Evolutionary conservation across 2,797 vertebrate genomes (phyloP).

Genomic region (Epinephelus awoara): DNA sequence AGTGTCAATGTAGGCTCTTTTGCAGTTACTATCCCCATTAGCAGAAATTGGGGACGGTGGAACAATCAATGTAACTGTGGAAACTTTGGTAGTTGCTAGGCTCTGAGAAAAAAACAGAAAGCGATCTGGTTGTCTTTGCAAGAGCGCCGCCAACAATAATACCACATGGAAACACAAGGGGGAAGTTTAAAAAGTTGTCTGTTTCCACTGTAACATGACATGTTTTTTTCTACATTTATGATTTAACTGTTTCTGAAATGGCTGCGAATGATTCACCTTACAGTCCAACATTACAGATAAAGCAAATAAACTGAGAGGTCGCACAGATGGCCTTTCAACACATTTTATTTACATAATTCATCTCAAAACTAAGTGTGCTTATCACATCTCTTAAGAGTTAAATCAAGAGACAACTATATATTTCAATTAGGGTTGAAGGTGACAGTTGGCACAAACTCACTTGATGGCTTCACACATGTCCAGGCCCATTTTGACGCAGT

Average conservation of each 20-base stretch:
- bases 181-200: too few species aligned
- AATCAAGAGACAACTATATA: neutral
- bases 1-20: too few species aligned
- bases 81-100: too few species aligned
- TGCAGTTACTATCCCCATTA: too few species aligned
- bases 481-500: slow-evolving; percentile 99
- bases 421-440: neutral
- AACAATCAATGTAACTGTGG: too few species aligned
- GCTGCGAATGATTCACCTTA: neutral
- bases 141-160: too few species aligned
- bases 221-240: neutral
- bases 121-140: too few species aligned
- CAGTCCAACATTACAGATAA: neutral
- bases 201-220: neutral
- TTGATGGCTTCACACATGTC: slow-evolving; percentile 99
- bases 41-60: too few species aligned
- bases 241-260: neutral
- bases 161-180: too few species aligned
- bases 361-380: neutral
- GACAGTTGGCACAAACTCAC: slow-evolving; percentile 83
- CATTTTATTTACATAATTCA: neutral
- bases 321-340: slow-evolving; percentile 2
- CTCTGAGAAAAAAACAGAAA: too few species aligned
- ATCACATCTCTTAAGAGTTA: neutral
- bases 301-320: neutral